A percentile compares a stretch with the other conserved stretches of the same genome.
phyloP scores from a whole-genome alignment of 1,140 invertebrate species.

The Drosophila baimaii region DNA sequence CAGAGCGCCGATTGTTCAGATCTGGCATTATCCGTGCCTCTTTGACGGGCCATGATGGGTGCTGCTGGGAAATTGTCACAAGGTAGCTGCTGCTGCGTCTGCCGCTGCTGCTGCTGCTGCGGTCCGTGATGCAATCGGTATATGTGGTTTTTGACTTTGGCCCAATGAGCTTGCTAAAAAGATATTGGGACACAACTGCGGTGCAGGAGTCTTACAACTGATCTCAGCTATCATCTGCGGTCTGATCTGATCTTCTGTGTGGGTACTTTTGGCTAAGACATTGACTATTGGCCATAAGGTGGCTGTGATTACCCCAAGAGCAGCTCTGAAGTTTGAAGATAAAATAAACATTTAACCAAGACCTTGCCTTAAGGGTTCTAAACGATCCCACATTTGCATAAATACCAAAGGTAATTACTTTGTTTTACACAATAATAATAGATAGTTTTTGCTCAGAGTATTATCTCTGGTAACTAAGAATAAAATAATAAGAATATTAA shows the following conservation, averaged over 20 bases:
- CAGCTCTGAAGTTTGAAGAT: background rate
- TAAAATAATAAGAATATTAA: background rate
- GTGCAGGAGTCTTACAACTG: background rate
- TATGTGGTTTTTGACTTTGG: slow-evolving; percentile 40
- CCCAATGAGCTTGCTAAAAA: slow-evolving; percentile 39
- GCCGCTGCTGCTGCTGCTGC: slow-evolving; percentile 8
- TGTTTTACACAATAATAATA: background rate
- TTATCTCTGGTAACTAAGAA: too few relatives aligned
- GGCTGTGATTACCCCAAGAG: background rate
- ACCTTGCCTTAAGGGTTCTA: slow-evolving; percentile 6
- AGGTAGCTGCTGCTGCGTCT: slow-evolving; percentile 7
- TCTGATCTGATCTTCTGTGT: slow-evolving; percentile 3
- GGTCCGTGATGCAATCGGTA: slow-evolving; percentile 39
- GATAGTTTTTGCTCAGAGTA: background rate
- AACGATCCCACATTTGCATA: slow-evolving; percentile 4
- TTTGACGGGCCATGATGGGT: slow-evolving; percentile 21
- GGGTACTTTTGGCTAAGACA: background rate
- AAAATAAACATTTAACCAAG: slow-evolving; percentile 7
- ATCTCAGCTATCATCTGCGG: background rate
- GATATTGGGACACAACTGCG: slow-evolving; percentile 16
- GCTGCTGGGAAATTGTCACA: slow-evolving; percentile 46
- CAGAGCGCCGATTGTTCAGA: slow-evolving; percentile 32
- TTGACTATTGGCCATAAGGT: background rate
- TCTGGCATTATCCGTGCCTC: background rate
- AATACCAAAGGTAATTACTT: slow-evolving; percentile 1